Evolutionary conservation across 2,888 invertebrate genomes (phyloP).

Genomic region (Deroplatys truncata): DNA sequence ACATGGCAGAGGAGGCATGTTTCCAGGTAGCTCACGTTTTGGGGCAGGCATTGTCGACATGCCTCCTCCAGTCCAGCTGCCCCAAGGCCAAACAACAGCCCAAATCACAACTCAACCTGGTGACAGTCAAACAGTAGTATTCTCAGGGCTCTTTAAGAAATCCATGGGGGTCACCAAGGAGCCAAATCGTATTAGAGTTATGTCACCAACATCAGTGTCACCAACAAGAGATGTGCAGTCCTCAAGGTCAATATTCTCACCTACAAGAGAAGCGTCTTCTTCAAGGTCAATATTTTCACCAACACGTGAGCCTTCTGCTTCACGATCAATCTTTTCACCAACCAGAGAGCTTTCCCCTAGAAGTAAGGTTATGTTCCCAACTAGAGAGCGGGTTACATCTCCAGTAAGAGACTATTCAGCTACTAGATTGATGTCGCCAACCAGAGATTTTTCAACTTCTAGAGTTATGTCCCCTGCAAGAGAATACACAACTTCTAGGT

Average conservation of each 20-base stretch:
- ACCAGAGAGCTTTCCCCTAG: neutral
- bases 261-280: neutral
- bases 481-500: neutral
- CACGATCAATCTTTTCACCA: neutral
- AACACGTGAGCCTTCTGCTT: neutral
- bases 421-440: neutral
- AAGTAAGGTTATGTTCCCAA: neutral
- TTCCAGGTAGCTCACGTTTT: conserved; percentile 13
- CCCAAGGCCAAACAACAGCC: neutral
- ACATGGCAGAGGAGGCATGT: neutral
- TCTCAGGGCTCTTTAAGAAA: neutral
- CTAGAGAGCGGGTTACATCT: neutral
- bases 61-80: neutral
- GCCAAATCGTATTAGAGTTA: neutral
- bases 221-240: neutral
- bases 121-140: neutral
- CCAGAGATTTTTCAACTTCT: neutral
- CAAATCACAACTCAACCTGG: neutral
- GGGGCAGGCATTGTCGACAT: conserved; percentile 17
- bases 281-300: neutral
- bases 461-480: neutral
- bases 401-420: conserved; percentile 3
- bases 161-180: neutral
- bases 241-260: neutral
- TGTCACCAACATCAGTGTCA: conserved; percentile 1